Base-by-base conservation (phyloP, 2,888 invertebrate genomes). In the Hypomecis atomaria region DNA sequence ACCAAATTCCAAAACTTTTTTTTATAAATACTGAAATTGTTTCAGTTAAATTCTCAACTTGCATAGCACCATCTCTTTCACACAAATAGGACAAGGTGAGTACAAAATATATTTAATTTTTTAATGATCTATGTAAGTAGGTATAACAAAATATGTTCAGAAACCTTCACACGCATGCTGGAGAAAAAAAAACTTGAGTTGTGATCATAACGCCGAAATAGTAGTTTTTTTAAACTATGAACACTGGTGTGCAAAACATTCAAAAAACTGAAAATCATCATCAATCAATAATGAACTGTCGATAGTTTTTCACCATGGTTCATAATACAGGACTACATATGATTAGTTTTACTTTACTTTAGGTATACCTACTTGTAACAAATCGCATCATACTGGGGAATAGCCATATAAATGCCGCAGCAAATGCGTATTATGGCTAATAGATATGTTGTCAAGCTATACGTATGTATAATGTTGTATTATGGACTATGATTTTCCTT, bases 351-450 rank as follows among this genome's bases (percentile, higher is more conserved):
- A n/a, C n/a, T n/a, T n/a, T n/a, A n/a, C n/a, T n/a, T n/a, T n/a
- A n/a, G n/a, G n/a, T n/a, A n/a, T n/a, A n/a, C n/a, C 7, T 40
- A 23, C 5, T 11, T 10, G 8, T 23, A 13, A 23, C 42, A 23
- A 47, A 11, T 43, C 23, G 49, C 55, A 8, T 10, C 11, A 62
- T 56, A 62, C 61, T 38, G 61, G 55, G 56, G 56, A 62, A 11
- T 50, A 61, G 44, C 43, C 43, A 54, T 54, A 43, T 9, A 33
- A 43, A 54, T 43, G 54, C 6, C 11, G 40, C 23, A 4, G 40
- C 10, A 4, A 37, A 37, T 8, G 37, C 23, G 3, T 23, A 23
- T 23, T 37, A 50, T 50, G 49, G 49, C 49, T 49, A 11, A 49
- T 13, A 45, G 5, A 47, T 48, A 7, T n/a, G 13, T 8, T 8